Evolutionary conservation across 2,113 vertebrate genomes (phyloP), one percentile per base, ranked within the genome.

Genomic region (Eretmochelys imbricata): DNA sequence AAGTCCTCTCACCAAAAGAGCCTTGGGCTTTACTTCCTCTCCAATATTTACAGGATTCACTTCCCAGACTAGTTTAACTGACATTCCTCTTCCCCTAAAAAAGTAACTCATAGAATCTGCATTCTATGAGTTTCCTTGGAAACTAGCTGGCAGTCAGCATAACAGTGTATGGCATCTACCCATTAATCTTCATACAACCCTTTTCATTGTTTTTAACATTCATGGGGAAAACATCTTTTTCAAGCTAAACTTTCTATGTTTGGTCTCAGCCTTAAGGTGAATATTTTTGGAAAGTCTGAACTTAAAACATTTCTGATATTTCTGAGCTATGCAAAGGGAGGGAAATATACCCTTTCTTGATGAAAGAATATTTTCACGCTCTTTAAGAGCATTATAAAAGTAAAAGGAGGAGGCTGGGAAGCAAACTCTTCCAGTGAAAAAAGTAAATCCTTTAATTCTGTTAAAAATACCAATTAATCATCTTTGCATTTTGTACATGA

Each of bases 251-350:
- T 87, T 94, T 82, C 93, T 83, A 65, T 82, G 72, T 92, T 92
- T 89, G 13, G 6, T 92, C 96, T 96, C 84, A 94, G 81, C 84
- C 81, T 94, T 93, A 42, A 55, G 50, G 93, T 94, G 80, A 89
- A 17, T 95, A 81, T 95, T 96, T 94, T 95, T 95, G 72, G 88
- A 92, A 93, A 80, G 82, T 79, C n/a, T 93, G 93, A 96, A 95
- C 87, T 92, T 93, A 5, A 87, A 79, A 59, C 78, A 55, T 2
- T 94, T 91, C 80, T 89, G 59, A 72, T 72, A 5, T 82, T 93
- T 69, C 93, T 90, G 81, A 76, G 9, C 84, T 95, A 80, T 48
- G 75, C 90, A 50, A 91, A 95, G 87, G 79, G 83, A 57, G 8
- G n/a, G 83, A 95, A 95, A 94, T 79, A 50, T 65, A 91, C 75